These are phyloP conservation scores for Therioaphis trifolii DNA, from an alignment of 2,888 invertebrate species.

Conservation along the genomic window DNA sequence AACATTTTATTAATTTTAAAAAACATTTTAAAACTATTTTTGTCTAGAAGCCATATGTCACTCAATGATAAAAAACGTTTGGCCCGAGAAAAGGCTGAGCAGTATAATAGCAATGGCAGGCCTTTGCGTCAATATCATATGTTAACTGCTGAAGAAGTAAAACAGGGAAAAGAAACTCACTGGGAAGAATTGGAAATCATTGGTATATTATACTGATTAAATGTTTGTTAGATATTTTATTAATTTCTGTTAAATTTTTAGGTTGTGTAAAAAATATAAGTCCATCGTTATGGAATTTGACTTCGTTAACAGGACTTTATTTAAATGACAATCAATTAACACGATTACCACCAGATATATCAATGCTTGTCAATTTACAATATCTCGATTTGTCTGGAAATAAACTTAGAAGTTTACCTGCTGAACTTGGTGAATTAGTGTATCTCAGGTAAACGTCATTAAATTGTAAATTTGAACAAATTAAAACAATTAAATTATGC, in stretches of 20 bases:
- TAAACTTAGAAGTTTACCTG: constrained; percentile 92
- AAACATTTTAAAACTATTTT: background rate
- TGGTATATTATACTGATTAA: constrained; percentile 69
- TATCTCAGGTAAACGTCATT: constrained; percentile 79
- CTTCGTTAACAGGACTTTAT: constrained; percentile 93
- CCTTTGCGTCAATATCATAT: constrained; percentile 83
- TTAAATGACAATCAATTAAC: constrained; percentile 95
- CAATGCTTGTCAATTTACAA: constrained; percentile 83
- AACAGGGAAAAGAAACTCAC: constrained; percentile 89
- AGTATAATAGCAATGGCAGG: constrained; percentile 50
- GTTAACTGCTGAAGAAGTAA: constrained; percentile 92
- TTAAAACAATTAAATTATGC: background rate
- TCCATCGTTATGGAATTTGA: constrained; percentile 89
- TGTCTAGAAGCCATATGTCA: constrained; percentile 55
- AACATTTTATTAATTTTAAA: background rate
- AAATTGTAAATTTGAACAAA: background rate
- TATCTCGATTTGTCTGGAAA: constrained; percentile 94
- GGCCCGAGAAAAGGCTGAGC: constrained; percentile 57
- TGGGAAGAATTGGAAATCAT: constrained; percentile 94
- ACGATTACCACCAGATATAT: constrained; percentile 91
- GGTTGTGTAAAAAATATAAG: constrained; percentile 95
- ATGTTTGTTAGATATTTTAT: background rate
- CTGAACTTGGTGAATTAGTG: constrained; percentile 96
- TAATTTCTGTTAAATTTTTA: constrained; percentile 69
- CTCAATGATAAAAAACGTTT: constrained; percentile 56